Percentiles rank a stretch among this genome's conserved stretches.
Conservation (phyloP, 1,140 invertebrate species). For the Nasonia giraulti region DNA sequence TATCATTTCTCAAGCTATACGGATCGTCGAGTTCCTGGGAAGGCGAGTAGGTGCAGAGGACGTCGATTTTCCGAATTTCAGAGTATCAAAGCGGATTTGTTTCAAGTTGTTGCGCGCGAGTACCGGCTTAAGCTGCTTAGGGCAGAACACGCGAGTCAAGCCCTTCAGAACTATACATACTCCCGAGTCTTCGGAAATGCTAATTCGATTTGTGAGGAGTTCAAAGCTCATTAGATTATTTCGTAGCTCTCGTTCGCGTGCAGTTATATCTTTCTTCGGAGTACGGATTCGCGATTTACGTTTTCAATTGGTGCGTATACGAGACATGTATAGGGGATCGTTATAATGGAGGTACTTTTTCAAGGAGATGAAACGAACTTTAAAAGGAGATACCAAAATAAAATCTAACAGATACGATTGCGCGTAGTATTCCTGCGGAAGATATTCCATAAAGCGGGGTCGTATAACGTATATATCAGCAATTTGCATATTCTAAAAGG, state of each 20-base stretch:
- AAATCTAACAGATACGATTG: too few relatives aligned
- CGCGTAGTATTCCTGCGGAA: too few relatives aligned
- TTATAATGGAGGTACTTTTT: too few relatives aligned
- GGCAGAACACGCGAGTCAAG: background rate
- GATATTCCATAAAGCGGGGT: too few relatives aligned
- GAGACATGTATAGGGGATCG: too few relatives aligned
- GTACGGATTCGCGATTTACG: background rate
- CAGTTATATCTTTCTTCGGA: background rate
- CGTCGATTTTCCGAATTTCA: constrained; percentile 24
- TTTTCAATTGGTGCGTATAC: background rate
- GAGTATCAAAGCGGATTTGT: constrained; percentile 28
- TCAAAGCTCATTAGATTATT: constrained; percentile 7
- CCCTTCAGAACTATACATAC: background rate
- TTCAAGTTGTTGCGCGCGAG: constrained; percentile 13
- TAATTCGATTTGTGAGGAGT: constrained; percentile 30
- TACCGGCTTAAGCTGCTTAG: background rate
- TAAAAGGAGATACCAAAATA: too few relatives aligned
- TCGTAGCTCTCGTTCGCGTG: background rate
- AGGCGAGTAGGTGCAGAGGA: background rate
- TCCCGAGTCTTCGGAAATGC: background rate
- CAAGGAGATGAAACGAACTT: too few relatives aligned
- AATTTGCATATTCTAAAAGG: background rate
- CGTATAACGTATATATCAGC: background rate
- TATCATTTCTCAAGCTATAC: background rate
- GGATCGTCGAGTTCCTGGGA: background rate